A percentile compares a stretch with the other conserved stretches of the same genome.
Evolutionary conservation across 2,797 vertebrate species (phyloP).

Genomic region (Gymnodraco acuticeps): DNA sequence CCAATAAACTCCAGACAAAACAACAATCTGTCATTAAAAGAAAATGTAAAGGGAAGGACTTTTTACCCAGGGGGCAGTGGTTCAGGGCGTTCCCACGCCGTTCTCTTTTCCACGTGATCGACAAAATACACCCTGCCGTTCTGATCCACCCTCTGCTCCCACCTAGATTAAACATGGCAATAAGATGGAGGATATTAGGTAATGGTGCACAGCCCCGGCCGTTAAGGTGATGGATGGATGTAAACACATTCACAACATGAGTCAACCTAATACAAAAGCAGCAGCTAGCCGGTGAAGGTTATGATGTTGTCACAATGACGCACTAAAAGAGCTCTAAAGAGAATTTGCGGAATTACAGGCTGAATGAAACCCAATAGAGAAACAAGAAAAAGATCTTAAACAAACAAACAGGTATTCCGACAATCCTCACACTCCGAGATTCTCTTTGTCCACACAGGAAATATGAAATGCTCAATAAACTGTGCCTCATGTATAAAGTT

Average conservation of each 20-base stretch:
- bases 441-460: neutral
- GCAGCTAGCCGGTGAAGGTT: slow-evolving; percentile 4
- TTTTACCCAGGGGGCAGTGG: slow-evolving; percentile 94
- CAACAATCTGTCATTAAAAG: neutral
- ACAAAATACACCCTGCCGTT: slow-evolving; percentile 95
- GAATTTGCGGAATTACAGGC: slow-evolving; percentile 11
- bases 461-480: neutral
- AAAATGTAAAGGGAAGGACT: slow-evolving; percentile 1
- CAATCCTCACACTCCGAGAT: neutral
- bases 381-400: neutral
- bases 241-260: slow-evolving; percentile 20
- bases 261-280: slow-evolving; percentile 23
- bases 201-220: neutral
- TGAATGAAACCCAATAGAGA: slow-evolving; percentile 12
- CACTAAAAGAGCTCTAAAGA: neutral
- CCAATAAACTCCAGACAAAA: neutral
- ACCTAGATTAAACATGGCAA: slow-evolving; percentile 80
- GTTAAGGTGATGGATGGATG: slow-evolving; percentile 5
- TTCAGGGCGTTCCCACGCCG: slow-evolving; percentile 97
- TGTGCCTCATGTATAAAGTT: neutral
- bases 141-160: slow-evolving; percentile 97
- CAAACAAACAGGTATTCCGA: slow-evolving; percentile 11
- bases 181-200: slow-evolving; percentile 7
- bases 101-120: slow-evolving; percentile 98
- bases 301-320: neutral